Evolutionary conservation across 2,113 vertebrate genomes (phyloP).

Genomic region (Elephas maximus): DNA sequence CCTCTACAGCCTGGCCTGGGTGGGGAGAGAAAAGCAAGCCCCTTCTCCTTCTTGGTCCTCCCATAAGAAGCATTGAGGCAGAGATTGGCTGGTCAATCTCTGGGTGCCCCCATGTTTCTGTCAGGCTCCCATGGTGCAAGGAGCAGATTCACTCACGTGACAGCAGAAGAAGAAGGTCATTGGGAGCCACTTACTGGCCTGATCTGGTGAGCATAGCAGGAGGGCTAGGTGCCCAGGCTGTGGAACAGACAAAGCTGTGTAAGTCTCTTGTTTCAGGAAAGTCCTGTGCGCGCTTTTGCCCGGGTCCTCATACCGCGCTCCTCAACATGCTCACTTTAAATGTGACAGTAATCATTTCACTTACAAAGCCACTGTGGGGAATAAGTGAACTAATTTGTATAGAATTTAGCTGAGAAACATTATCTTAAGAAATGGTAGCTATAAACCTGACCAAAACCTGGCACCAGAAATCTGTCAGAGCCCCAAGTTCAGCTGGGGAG

Average conservation of each 20-base stretch:
- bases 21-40: neutral
- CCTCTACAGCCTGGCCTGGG: neutral
- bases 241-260: rapidly evolving
- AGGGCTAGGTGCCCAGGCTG: rapidly evolving
- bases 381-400: neutral
- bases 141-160: neutral
- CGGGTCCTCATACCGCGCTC: neutral
- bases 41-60: neutral
- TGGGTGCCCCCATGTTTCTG: neutral
- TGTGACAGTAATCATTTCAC: no score
- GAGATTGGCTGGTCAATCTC: neutral
- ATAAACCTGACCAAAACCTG: neutral
- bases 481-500: neutral
- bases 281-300: neutral
- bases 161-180: neutral
- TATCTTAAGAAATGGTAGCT: neutral
- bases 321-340: neutral
- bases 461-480: neutral
- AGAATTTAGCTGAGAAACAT: neutral
- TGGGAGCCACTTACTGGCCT: neutral
- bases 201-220: neutral
- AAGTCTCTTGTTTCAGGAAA: neutral
- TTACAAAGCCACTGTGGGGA: neutral
- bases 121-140: neutral
- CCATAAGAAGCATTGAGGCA: neutral